Conservation (phyloP, 2,888 invertebrate genomes). For the Leptopilina drosophilae region DNA sequence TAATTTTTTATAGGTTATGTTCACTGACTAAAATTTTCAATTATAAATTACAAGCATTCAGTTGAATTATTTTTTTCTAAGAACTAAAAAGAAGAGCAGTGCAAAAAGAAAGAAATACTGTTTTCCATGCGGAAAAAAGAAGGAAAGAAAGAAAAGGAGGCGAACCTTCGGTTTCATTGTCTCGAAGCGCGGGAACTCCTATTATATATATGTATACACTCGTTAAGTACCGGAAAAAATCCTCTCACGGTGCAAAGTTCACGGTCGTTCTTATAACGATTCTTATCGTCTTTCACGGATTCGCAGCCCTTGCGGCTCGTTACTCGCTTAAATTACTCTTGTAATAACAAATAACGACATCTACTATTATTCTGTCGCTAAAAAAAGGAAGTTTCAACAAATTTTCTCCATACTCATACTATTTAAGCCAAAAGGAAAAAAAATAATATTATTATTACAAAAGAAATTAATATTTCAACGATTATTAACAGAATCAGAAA, state of each 20-base stretch:
- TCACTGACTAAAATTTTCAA: too few species aligned
- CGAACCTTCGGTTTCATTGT: slow-evolving; percentile 25
- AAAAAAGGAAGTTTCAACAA: background rate
- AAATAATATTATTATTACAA: background rate
- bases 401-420: background rate
- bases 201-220: background rate
- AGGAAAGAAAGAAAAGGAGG: slow-evolving; percentile 2
- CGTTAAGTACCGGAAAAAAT: slow-evolving; percentile 59
- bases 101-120: background rate
- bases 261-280: slow-evolving; percentile 62
- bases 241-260: slow-evolving; percentile 73
- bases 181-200: slow-evolving; percentile 26
- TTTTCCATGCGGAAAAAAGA: background rate
- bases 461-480: background rate
- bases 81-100: too few species aligned
- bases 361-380: background rate
- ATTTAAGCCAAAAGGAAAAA: too few species aligned
- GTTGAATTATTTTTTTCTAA: too few species aligned
- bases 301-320: slow-evolving; percentile 57
- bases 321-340: slow-evolving; percentile 61
- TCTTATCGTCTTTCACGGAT: slow-evolving; percentile 57
- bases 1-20: too few species aligned
- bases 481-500: too few species aligned
- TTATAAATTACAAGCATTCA: too few species aligned
- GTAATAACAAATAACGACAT: slow-evolving; percentile 56